phyloP scores from a whole-genome alignment of 1,140 invertebrate species.

The Contarinia nasturtii region DNA sequence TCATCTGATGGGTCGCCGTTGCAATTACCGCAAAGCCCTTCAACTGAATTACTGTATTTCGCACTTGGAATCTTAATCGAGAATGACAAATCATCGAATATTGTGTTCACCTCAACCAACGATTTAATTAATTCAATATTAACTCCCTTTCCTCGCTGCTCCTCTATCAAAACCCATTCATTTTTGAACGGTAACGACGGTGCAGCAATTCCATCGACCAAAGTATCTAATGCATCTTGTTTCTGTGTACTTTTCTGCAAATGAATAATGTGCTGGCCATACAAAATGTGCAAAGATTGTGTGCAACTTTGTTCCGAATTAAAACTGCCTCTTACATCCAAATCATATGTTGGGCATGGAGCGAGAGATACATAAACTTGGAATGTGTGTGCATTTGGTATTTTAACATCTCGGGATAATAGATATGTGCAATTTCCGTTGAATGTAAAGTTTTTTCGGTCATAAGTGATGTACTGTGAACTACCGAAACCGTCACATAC shows the following conservation, averaged over 20 bases:
- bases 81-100: slow-evolving; percentile 35
- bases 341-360: slow-evolving; percentile 25
- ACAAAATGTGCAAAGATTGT: slow-evolving; percentile 39
- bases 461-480: slow-evolving; percentile 52
- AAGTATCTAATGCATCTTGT: slow-evolving; percentile 3
- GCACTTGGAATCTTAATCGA: slow-evolving; percentile 44
- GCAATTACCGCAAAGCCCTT: slow-evolving; percentile 64
- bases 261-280: slow-evolving; percentile 37
- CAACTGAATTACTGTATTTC: slow-evolving; percentile 45
- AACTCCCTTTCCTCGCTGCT: slow-evolving; percentile 27
- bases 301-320: slow-evolving; percentile 31
- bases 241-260: slow-evolving; percentile 23
- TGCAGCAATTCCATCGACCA: slow-evolving; percentile 23
- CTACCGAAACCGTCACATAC: slow-evolving; percentile 48
- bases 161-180: slow-evolving; percentile 29
- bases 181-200: slow-evolving; percentile 28
- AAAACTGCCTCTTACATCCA: background rate
- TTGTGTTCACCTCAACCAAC: slow-evolving; percentile 29
- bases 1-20: slow-evolving; percentile 44
- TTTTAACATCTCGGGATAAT: slow-evolving; percentile 38
- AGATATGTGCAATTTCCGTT: slow-evolving; percentile 61
- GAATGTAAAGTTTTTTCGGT: slow-evolving; percentile 40
- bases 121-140: slow-evolving; percentile 24
- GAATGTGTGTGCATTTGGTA: slow-evolving; percentile 5
- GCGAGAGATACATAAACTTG: slow-evolving; percentile 40